These are phyloP conservation scores for Myotis planiceps DNA, from an alignment of 2,797 vertebrate genomes.

Conservation along the genomic window DNA sequence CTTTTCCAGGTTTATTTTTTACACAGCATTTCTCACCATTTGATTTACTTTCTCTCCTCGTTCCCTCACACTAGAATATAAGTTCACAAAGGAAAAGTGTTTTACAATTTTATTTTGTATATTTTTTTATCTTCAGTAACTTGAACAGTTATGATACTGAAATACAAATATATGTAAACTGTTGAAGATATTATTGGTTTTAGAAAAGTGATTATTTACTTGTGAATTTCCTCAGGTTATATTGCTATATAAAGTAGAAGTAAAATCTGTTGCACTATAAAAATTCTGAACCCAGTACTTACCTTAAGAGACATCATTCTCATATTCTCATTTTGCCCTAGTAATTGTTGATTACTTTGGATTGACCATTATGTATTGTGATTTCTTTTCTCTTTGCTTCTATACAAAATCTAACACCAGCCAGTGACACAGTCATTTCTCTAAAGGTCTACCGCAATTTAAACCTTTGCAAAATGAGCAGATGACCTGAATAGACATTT, in stretches of 20 bases:
- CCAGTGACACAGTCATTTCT: background rate
- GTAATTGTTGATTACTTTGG: background rate
- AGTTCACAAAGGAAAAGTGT: background rate
- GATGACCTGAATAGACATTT: no score
- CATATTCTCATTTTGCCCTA: background rate
- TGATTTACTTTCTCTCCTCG: background rate
- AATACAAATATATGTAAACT: background rate
- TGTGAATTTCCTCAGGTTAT: background rate
- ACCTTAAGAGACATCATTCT: background rate
- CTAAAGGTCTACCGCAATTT: background rate
- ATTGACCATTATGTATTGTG: background rate
- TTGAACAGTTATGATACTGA: background rate
- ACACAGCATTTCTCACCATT: background rate
- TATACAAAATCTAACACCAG: background rate
- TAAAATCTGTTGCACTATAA: background rate
- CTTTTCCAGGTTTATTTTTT: constrained; percentile 10
- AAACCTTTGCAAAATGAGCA: background rate
- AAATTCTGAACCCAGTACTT: background rate
- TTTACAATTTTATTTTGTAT: background rate
- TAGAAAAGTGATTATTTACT: background rate
- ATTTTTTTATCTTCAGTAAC: background rate
- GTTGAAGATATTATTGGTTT: background rate
- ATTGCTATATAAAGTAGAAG: background rate
- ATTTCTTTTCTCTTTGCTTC: background rate
- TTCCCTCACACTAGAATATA: background rate